Evolutionary conservation across 1,140 invertebrate genomes (phyloP).

Genomic region (Dendrolimus punctatus): DNA sequence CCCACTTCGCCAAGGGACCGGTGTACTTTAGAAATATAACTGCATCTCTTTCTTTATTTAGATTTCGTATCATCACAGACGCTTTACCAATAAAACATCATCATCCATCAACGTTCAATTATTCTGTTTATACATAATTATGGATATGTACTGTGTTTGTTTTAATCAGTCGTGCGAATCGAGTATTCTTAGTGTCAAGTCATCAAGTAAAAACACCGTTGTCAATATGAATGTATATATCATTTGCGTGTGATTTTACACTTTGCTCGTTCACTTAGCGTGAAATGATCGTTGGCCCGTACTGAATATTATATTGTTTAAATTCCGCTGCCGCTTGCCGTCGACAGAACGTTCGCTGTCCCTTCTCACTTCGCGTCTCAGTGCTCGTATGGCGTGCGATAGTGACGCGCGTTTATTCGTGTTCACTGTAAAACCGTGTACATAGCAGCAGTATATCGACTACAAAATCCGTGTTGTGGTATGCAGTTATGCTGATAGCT

Average conservation of each 20-base stretch:
- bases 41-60: too few species aligned
- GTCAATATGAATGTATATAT: conserved; percentile 10
- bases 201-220: background rate
- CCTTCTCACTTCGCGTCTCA: conserved; percentile 28
- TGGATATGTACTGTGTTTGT: too few species aligned
- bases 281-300: conserved; percentile 47
- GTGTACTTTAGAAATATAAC: conserved; percentile 24
- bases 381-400: conserved; percentile 56
- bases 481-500: conserved; percentile 41
- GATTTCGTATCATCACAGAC: too few species aligned
- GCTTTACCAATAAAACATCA: too few species aligned
- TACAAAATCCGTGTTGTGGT: conserved; percentile 32
- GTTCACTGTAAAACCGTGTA: conserved; percentile 13
- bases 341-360: conserved; percentile 12
- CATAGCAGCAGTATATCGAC: conserved; percentile 22
- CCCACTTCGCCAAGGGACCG: conserved; percentile 21
- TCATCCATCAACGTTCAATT: too few species aligned
- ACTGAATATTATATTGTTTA: conserved; percentile 27
- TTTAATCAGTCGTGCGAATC: too few species aligned
- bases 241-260: conserved; percentile 57
- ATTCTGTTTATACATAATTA: too few species aligned
- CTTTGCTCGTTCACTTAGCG: conserved; percentile 53
- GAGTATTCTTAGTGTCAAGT: too few species aligned
- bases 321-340: conserved; percentile 22
- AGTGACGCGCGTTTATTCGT: conserved; percentile 40